Evolutionary conservation across 2,113 vertebrate genomes (phyloP).

Genomic region (Donacobius atricapilla): DNA sequence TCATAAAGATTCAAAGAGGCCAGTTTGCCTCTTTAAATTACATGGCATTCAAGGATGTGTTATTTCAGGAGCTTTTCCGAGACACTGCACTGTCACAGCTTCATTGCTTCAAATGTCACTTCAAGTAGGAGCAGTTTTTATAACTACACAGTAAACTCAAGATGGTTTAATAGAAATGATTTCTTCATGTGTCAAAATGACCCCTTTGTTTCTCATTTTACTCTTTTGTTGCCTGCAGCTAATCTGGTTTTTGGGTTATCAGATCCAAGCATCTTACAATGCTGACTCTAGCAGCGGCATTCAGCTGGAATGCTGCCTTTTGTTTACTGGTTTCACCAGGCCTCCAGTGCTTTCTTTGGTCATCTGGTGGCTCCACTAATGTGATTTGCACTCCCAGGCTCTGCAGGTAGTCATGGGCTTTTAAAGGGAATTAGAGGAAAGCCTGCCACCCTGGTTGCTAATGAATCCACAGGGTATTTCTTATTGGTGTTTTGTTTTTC

Average conservation of each 20-base stretch:
- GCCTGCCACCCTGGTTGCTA: slow-evolving; percentile 79
- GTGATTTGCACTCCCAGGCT: slow-evolving; percentile 88
- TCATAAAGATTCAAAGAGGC: slow-evolving; percentile 22
- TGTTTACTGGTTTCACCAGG: slow-evolving; percentile 82
- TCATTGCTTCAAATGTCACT: slow-evolving; percentile 73
- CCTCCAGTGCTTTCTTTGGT: slow-evolving; percentile 75
- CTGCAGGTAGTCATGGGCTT: slow-evolving; percentile 86
- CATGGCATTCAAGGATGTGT: not conserved
- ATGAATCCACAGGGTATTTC: slow-evolving; percentile 65
- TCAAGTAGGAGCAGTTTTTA: slow-evolving; percentile 82
- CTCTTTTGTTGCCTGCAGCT: slow-evolving; percentile 76
- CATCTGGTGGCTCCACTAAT: slow-evolving; percentile 85
- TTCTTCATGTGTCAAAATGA: slow-evolving; percentile 95
- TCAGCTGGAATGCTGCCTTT: slow-evolving; percentile 87
- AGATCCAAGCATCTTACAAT: slow-evolving; percentile 77
- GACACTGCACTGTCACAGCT: slow-evolving; percentile 1
- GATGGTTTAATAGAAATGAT: slow-evolving; percentile 92
- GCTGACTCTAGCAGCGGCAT: slow-evolving; percentile 85
- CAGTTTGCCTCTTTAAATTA: slow-evolving; percentile 20
- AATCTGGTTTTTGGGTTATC: slow-evolving; percentile 79
- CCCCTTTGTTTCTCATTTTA: slow-evolving; percentile 85
- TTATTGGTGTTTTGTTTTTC: slow-evolving; percentile 49
- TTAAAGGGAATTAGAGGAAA: slow-evolving; percentile 84
- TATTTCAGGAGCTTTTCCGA: slow-evolving; percentile 34
- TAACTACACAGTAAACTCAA: slow-evolving; percentile 84